phyloP scores from a whole-genome alignment of 2,797 vertebrate species.

The Heteromormyrus szaboi region DNA sequence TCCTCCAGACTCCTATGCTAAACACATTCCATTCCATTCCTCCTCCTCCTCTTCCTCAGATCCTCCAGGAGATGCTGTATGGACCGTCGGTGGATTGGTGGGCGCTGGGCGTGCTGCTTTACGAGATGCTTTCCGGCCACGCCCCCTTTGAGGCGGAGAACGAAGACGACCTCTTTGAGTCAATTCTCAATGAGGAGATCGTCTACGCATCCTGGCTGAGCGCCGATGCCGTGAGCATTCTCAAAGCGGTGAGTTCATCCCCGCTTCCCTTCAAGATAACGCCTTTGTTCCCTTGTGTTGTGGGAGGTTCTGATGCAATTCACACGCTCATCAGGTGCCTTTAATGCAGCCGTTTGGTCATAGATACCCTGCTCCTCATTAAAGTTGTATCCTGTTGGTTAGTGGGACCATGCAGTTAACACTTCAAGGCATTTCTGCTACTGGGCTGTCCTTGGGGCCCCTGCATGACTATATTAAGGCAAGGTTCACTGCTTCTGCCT shows the following conservation, averaged over 20 bases:
- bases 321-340: neutral
- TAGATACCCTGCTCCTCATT: neutral
- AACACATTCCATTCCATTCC: neutral
- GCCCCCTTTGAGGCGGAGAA: slow-evolving; percentile 95
- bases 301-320: neutral
- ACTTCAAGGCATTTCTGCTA: slow-evolving; percentile 1
- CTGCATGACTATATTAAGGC: slow-evolving; percentile 65
- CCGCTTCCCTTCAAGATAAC: neutral
- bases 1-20: neutral
- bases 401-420: neutral
- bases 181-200: slow-evolving; percentile 89
- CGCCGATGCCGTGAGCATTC: slow-evolving; percentile 75
- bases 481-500: slow-evolving; percentile 38
- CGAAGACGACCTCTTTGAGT: slow-evolving; percentile 93
- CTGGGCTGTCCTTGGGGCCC: slow-evolving; percentile 21
- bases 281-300: neutral
- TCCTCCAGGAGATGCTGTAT: slow-evolving; percentile 92
- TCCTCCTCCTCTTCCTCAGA: slow-evolving; percentile 56
- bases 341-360: neutral
- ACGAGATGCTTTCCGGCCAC: slow-evolving; percentile 93
- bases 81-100: slow-evolving; percentile 96
- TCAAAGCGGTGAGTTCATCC: slow-evolving; percentile 81
- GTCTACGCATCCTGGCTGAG: slow-evolving; percentile 87
- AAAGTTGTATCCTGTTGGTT: neutral
- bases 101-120: slow-evolving; percentile 92